phyloP scores from a whole-genome alignment of 2,888 invertebrate species.

The Julus scandinavius region DNA sequence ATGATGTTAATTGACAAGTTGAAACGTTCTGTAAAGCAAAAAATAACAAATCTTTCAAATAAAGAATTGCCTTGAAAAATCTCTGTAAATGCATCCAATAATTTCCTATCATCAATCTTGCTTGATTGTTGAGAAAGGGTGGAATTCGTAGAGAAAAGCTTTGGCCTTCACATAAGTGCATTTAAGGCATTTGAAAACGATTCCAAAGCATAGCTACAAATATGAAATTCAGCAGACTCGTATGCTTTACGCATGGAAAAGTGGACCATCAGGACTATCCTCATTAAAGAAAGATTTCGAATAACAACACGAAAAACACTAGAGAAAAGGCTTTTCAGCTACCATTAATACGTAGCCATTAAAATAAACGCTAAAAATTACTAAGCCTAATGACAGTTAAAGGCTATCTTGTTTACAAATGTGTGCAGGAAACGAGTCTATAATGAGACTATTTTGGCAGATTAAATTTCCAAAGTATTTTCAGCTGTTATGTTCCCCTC shows the following conservation, averaged over 20 bases:
- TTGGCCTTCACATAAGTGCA: background rate
- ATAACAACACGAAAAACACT: background rate
- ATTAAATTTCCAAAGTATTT: background rate
- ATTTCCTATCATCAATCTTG: constrained; percentile 19
- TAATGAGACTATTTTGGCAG: background rate
- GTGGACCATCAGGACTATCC: background rate
- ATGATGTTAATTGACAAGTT: background rate
- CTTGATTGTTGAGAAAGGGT: background rate
- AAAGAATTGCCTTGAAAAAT: background rate
- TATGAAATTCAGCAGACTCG: background rate
- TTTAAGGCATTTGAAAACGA: background rate
- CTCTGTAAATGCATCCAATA: background rate
- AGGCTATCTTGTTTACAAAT: background rate
- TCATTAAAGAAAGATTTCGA: background rate
- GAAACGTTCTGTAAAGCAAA: background rate
- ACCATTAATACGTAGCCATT: background rate
- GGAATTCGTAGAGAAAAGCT: background rate
- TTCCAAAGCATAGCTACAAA: background rate
- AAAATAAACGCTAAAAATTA: background rate
- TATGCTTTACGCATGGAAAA: background rate
- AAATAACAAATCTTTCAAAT: background rate
- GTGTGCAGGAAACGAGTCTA: background rate
- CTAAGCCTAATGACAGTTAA: background rate
- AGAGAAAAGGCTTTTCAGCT: background rate
- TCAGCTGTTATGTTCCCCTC: background rate